Conservation (phyloP, 53 echinoderm and acorn worm species). For the Apostichopus leukothele region DNA sequence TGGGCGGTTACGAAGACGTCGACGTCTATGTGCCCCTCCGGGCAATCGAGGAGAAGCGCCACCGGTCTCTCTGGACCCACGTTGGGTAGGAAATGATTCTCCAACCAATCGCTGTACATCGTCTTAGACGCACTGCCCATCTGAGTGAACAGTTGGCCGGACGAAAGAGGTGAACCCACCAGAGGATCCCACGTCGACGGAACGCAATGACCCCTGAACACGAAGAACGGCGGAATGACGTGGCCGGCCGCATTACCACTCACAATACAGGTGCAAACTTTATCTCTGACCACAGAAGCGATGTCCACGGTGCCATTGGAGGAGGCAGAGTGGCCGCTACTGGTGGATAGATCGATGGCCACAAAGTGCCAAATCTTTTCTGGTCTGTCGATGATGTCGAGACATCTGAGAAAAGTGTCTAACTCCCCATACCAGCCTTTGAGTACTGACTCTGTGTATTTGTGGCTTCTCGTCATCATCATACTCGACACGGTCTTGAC, state of each 20-base stretch:
- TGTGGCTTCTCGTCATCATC: slow-evolving; percentile 46
- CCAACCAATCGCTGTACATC: slow-evolving; percentile 59
- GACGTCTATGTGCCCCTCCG: slow-evolving; percentile 52
- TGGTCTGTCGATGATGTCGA: slow-evolving; percentile 51
- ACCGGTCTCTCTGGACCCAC: slow-evolving; percentile 51
- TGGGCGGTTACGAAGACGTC: slow-evolving; percentile 55
- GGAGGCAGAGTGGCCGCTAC: not conserved
- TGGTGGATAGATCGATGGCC: slow-evolving; percentile 24
- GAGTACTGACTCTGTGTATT: slow-evolving; percentile 45
- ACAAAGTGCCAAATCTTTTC: slow-evolving; percentile 55
- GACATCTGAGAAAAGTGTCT: slow-evolving; percentile 46
- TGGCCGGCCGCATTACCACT: slow-evolving; percentile 54
- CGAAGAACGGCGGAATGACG: slow-evolving; percentile 60
- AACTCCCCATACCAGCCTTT: slow-evolving; percentile 59
- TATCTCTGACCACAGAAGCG: not conserved
- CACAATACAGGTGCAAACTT: slow-evolving; percentile 39
- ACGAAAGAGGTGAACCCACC: slow-evolving; percentile 50
- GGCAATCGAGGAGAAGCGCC: slow-evolving; percentile 50
- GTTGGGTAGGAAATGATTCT: slow-evolving; percentile 54
- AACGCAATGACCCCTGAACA: slow-evolving; percentile 52
- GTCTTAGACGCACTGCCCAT: slow-evolving; percentile 48
- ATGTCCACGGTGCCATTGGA: slow-evolving; percentile 14
- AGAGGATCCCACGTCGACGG: slow-evolving; percentile 56
- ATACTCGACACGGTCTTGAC: slow-evolving; percentile 48
- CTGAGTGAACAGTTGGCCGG: slow-evolving; percentile 48